Evolutionary conservation across 2,113 vertebrate genomes (phyloP), one percentile per base, ranked within the genome.

Genomic region (Bujurquina vittata): DNA sequence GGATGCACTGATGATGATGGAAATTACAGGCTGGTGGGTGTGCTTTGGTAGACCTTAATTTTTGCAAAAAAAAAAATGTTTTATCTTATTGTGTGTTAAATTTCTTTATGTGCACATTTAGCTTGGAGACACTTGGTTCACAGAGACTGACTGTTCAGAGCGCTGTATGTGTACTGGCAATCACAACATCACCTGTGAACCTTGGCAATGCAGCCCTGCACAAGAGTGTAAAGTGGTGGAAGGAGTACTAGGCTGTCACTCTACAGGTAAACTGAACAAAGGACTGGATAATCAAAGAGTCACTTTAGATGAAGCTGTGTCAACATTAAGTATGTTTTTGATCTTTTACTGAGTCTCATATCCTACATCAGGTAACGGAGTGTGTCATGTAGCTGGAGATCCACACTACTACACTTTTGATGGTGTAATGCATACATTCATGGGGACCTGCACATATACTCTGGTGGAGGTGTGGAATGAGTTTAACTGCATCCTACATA

Each of bases 381-480:
- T 95, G 15, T 98, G 97, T 69, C 96, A 97, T 22, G 96, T 97
- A 54, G 95, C 92, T 31, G 97, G 97, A 81, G 97, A 97, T 87
- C 97, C 97, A 59, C 97, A 98, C 88, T 97, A 97, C 83, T 97
- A 97, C 94, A 98, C 97, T 57, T 98, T 98, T 83, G 97, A 98
- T 80, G 91, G 95, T 29, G 69, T 94, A 59, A 96, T 97, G 96
- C 96, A 97, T 92, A 97, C 96, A 12, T 98, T 96, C 80, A 94
- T 97, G 96, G 97, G 97, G 60, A 97, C 97, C 15, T 98, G 97
- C 91, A 97, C 97, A n/a, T 98, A 98, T 90, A 97, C 95, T 1
- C 94, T 98, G 75, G 96, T 97, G 86, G 91, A 96, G 61, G 94
- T 95, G 75, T 9, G 74, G 1, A 5, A 26, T 1, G 1, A 4